Evolutionary conservation across 1,140 invertebrate genomes (phyloP).

Genomic region (Drosophila arizonae): DNA sequence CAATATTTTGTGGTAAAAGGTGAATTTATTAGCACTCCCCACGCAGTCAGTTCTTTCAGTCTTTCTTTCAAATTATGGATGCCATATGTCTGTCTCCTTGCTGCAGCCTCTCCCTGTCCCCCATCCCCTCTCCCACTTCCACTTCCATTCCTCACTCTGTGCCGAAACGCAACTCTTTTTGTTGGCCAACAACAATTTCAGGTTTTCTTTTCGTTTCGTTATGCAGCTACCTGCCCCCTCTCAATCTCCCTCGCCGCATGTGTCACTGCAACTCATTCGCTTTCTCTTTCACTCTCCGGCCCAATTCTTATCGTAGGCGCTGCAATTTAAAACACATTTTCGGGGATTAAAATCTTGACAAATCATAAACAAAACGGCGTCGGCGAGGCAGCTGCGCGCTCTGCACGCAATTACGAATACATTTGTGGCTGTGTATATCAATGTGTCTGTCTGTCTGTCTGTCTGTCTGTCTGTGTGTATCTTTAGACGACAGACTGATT

Average conservation of each 20-base stretch:
- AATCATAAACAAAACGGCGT: slow-evolving; percentile 72
- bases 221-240: slow-evolving; percentile 10
- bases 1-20: slow-evolving; percentile 79
- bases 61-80: slow-evolving; percentile 41
- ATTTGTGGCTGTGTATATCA: slow-evolving; percentile 42
- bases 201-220: slow-evolving; percentile 9
- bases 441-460: slow-evolving; percentile 4
- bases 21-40: slow-evolving; percentile 71
- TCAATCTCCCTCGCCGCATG: too few species aligned
- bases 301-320: slow-evolving; percentile 47
- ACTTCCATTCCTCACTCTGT: not conserved
- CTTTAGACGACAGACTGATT: slow-evolving; percentile 37
- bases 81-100: slow-evolving; percentile 34
- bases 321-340: slow-evolving; percentile 71
- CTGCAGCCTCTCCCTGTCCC: not conserved
- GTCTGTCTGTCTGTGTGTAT: slow-evolving; percentile 16
- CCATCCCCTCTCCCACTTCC: not conserved
- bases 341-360: slow-evolving; percentile 60
- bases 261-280: not conserved
- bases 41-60: slow-evolving; percentile 26
- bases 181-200: slow-evolving; percentile 25
- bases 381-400: slow-evolving; percentile 34
- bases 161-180: slow-evolving; percentile 15
- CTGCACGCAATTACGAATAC: slow-evolving; percentile 53
- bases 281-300: not conserved